A percentile compares a stretch with the other conserved stretches of the same genome.
Evolutionary conservation across 2,797 vertebrate species (phyloP).

Genomic region (Trichosurus vulpecula): DNA sequence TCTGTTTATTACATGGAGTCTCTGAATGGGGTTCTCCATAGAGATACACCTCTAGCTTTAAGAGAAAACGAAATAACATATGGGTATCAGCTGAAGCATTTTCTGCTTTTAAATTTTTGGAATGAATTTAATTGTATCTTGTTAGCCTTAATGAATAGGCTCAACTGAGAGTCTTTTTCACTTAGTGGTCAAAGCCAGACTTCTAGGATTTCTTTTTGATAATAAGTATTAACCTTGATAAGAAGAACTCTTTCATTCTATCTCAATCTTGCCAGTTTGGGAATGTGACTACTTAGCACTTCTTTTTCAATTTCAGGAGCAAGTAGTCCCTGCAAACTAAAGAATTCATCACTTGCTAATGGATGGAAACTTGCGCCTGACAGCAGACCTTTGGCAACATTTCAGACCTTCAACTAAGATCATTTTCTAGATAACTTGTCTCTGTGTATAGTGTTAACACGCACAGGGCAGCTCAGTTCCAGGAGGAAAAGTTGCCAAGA

Average conservation of each 20-base stretch:
- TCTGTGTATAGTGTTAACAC: not conserved
- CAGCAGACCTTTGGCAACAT: not conserved
- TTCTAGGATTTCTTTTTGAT: not conserved
- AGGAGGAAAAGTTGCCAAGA: not conserved
- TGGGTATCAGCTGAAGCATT: not conserved
- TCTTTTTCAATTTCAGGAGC: slow-evolving; percentile 20
- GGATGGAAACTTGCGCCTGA: not conserved
- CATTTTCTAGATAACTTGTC: not conserved
- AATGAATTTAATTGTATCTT: not conserved
- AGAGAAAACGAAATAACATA: not conserved
- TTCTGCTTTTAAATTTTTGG: not conserved
- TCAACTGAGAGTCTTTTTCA: not conserved
- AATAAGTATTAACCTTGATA: not conserved
- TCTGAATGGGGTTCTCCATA: not conserved
- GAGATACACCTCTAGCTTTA: not conserved
- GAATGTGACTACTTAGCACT: not conserved
- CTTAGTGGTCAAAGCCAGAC: not conserved
- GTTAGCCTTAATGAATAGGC: not conserved
- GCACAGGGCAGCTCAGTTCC: not conserved
- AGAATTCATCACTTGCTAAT: not conserved
- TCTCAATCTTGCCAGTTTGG: not conserved
- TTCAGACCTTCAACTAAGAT: not conserved
- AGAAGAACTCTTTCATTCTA: not conserved
- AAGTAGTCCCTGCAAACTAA: not conserved
- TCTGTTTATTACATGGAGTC: not conserved